These are phyloP conservation scores for Andrena trimmerana DNA, from an alignment of 2,888 invertebrate genomes.

Conservation along the genomic window DNA sequence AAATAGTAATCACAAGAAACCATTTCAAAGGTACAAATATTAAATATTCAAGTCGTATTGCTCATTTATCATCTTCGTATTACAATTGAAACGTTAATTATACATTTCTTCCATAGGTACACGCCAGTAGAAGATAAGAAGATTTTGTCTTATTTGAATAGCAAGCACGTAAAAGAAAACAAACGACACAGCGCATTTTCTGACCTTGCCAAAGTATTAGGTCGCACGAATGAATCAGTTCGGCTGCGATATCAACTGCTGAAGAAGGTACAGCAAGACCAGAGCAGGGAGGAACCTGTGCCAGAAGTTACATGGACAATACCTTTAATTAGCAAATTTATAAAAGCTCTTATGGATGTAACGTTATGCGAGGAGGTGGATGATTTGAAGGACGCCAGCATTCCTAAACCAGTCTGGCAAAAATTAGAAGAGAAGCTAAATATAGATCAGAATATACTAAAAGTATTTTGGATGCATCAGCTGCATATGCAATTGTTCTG, in stretches of 20 bases:
- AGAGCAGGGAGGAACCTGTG: slow-evolving; percentile 10
- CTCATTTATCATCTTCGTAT: slow-evolving; percentile 12
- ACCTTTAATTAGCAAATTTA: slow-evolving; percentile 66
- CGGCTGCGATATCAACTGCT: slow-evolving; percentile 65
- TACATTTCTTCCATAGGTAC: slow-evolving; percentile 16
- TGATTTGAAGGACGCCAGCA: slow-evolving; percentile 76
- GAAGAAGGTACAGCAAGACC: slow-evolving; percentile 23
- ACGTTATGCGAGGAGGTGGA: slow-evolving; percentile 70
- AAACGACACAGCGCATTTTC: slow-evolving; percentile 46
- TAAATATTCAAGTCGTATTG: not conserved
- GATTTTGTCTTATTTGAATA: slow-evolving; percentile 19
- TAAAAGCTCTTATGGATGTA: slow-evolving; percentile 71
- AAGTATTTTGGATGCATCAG: slow-evolving; percentile 74
- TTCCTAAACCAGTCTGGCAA: slow-evolving; percentile 77
- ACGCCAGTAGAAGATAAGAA: not conserved
- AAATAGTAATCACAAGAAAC: slow-evolving; percentile 10
- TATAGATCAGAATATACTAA: slow-evolving; percentile 65
- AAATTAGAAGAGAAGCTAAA: slow-evolving; percentile 72
- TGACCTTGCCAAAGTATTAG: slow-evolving; percentile 71
- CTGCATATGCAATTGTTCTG: slow-evolving; percentile 80
- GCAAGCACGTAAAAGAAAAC: not conserved
- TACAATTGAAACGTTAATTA: not conserved
- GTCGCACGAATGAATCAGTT: slow-evolving; percentile 72
- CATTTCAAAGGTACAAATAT: slow-evolving; percentile 28
- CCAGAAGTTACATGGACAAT: slow-evolving; percentile 70